Base-by-base conservation (phyloP, 2,888 invertebrate species). In the Hirtodrosophila alboralis region DNA sequence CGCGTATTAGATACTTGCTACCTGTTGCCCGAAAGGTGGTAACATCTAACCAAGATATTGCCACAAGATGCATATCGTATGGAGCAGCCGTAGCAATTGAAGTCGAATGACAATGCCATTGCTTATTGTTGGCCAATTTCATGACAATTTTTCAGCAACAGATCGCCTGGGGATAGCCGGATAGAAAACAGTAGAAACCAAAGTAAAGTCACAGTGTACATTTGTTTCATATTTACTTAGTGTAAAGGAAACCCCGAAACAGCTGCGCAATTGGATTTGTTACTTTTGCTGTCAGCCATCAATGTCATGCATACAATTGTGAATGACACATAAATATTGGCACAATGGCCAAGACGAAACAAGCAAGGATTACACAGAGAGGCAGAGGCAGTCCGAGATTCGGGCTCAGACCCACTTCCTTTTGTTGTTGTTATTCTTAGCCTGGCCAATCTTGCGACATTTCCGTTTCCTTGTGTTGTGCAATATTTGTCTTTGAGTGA, bases 261-360 rank as follows among this genome's bases (percentile, higher is more conserved):
- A 86, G 75, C 84, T 86, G 85, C 63, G 74, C 85, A 86, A 86
- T 86, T 74, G 79, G 77, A 84, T 86, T 86, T 74, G 66, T 73
- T 63, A 53, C 44, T 38, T 31, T 27, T 54, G 53, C 58, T 71
- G 78, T 61, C 75, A 61, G 48, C 49, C 84, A 79, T 85, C 80
- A 81, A 83, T 84, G 84, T 75, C 81, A 67, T 85, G 84, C 86
- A 81, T 85, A 80, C 84, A 81, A 83, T 85, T 81, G 76, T 61
- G 74, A 75, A 79, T 79, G 84, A 84, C 80, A 83, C 77, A 81
- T 84, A 79, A 66, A 79, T 72, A 85, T 79, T 74, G 67, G 73
- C 75, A 77, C 64, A 74, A 71, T 61, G 58, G 66, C 48, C 59
- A 63, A 63, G 75, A 61, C 41, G 80, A 57, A 57, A 68, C 73